A percentile compares a stretch with the other conserved stretches of the same genome.
Conservation (phyloP, 2,797 vertebrate species). For the Anabas testudineus region DNA sequence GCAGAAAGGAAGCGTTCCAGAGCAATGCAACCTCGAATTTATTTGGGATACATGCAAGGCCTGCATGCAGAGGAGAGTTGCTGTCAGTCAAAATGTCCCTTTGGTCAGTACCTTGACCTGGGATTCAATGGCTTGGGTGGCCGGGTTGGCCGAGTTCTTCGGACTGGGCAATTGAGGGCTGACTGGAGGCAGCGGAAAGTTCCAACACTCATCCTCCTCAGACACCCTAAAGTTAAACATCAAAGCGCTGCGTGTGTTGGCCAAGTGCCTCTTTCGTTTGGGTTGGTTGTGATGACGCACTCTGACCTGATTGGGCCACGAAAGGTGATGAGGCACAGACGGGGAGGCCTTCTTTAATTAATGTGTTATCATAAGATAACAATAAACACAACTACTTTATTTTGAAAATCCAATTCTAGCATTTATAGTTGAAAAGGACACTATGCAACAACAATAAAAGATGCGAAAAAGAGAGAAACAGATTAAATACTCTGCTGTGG, state of each 20-base stretch:
- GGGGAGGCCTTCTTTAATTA: conserved; percentile 18
- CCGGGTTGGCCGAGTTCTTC: conserved; percentile 78
- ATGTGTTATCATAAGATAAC: conserved; percentile 20
- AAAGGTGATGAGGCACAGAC: conserved; percentile 64
- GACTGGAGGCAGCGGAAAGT: conserved; percentile 82
- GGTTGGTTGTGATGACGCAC: conserved; percentile 63
- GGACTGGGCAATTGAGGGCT: conserved; percentile 54
- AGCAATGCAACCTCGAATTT: conserved; percentile 27
- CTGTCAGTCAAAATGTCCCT: conserved; percentile 24
- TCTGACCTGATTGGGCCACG: conserved; percentile 76
- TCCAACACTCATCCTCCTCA: conserved; percentile 84
- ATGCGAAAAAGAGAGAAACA: background rate
- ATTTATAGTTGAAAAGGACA: background rate
- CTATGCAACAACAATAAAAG: background rate
- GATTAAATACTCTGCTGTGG: background rate
- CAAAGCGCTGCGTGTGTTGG: conserved; percentile 82
- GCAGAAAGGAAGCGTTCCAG: conserved; percentile 45
- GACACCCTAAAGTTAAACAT: conserved; percentile 69
- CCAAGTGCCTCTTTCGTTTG: conserved; percentile 82
- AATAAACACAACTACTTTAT: conserved; percentile 26
- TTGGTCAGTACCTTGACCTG: conserved; percentile 74
- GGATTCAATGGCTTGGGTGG: conserved; percentile 57
- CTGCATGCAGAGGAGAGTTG: conserved; percentile 61
- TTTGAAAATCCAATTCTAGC: background rate
- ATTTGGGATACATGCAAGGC: conserved; percentile 63